phyloP scores from a whole-genome alignment of 2,888 invertebrate species.

The Hirtodrosophila histrioides region DNA sequence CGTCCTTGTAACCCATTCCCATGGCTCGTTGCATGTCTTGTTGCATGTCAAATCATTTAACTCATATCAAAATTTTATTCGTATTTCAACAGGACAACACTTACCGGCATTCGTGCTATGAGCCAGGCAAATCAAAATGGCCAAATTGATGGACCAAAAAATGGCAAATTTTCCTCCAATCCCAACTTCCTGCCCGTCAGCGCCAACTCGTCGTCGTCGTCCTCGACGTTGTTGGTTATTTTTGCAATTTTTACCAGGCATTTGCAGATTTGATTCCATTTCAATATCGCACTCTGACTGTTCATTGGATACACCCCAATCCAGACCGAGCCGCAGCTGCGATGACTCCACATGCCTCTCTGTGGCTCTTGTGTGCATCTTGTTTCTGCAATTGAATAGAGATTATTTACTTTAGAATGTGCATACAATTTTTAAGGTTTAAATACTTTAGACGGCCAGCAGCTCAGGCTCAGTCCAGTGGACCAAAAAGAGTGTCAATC shows the following conservation, averaged over 20 bases:
- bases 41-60: slow-evolving; percentile 67
- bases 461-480: not conserved
- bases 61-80: slow-evolving; percentile 70
- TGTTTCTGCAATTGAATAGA: slow-evolving; percentile 35
- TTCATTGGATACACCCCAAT: slow-evolving; percentile 42
- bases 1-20: slow-evolving; percentile 27
- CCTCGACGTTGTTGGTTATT: slow-evolving; percentile 62
- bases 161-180: slow-evolving; percentile 26
- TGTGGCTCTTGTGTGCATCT: slow-evolving; percentile 53
- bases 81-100: slow-evolving; percentile 55
- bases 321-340: slow-evolving; percentile 36
- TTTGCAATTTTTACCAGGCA: slow-evolving; percentile 61
- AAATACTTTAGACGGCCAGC: not conserved
- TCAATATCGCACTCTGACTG: slow-evolving; percentile 20
- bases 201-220: slow-evolving; percentile 37
- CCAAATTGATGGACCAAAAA: slow-evolving; percentile 62
- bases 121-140: slow-evolving; percentile 72
- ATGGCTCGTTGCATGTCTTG: slow-evolving; percentile 37
- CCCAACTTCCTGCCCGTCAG: not conserved
- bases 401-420: slow-evolving; percentile 2
- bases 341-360: slow-evolving; percentile 29
- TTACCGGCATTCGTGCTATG: slow-evolving; percentile 77
- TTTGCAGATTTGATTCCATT: slow-evolving; percentile 52
- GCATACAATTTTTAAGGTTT: not conserved
- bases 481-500: slow-evolving; percentile 10